phyloP scores from a whole-genome alignment of 2,797 vertebrate species.

The Micrastur ruficollis region DNA sequence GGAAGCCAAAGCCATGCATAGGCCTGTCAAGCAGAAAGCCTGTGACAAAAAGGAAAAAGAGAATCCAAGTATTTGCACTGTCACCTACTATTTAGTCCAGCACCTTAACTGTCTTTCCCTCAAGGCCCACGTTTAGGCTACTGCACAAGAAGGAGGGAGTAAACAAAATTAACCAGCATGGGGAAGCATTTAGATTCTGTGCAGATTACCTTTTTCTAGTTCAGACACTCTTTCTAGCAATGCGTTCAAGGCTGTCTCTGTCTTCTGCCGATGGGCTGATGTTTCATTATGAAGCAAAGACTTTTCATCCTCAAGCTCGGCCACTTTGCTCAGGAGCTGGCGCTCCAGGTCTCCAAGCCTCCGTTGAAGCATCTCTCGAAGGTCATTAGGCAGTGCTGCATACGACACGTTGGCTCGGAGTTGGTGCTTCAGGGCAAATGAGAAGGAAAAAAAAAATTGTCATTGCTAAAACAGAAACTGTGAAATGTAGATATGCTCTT shows the following conservation, averaged over 20 bases:
- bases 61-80: neutral
- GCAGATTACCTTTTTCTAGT: slow-evolving; percentile 87
- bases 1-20: neutral
- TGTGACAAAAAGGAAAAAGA: neutral
- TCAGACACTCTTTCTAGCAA: slow-evolving; percentile 92
- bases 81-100: neutral
- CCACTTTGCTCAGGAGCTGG: slow-evolving; percentile 92
- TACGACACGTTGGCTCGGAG: slow-evolving; percentile 86
- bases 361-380: slow-evolving; percentile 90
- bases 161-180: neutral
- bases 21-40: neutral
- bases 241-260: slow-evolving; percentile 86
- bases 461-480: neutral
- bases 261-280: slow-evolving; percentile 88
- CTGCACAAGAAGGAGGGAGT: neutral
- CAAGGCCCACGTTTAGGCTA: neutral
- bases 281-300: slow-evolving; percentile 93
- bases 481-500: neutral
- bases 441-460: neutral
- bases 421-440: slow-evolving; percentile 82
- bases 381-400: slow-evolving; percentile 83
- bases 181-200: accelerated
- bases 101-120: neutral
- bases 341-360: slow-evolving; percentile 90
- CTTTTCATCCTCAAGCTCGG: slow-evolving; percentile 91